A percentile compares a stretch with the other conserved stretches of the same genome.
phyloP scores from a whole-genome alignment of 2,113 vertebrate genomes.

The Regulus satrapa region DNA sequence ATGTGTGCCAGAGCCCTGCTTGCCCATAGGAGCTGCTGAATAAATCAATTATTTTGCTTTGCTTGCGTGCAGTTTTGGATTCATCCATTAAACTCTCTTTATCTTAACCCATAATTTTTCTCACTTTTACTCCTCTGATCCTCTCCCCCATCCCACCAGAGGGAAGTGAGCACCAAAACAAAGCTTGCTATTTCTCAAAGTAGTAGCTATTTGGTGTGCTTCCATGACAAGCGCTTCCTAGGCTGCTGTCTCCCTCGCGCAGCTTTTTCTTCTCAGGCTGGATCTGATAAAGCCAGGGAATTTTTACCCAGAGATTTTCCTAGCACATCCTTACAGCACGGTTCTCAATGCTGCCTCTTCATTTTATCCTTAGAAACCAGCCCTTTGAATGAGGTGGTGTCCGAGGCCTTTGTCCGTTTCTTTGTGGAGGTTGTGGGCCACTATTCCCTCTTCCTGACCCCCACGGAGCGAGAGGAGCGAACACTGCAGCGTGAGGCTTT shows the following conservation, averaged over 20 bases:
- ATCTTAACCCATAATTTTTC: neutral
- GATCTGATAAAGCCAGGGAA: neutral
- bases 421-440: constrained; percentile 85
- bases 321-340: neutral
- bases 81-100: neutral
- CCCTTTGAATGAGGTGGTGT: constrained; percentile 85
- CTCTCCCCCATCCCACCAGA: neutral
- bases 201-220: neutral
- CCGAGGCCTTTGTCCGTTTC: constrained; percentile 95
- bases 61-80: neutral
- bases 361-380: constrained; percentile 31
- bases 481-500: constrained; percentile 82
- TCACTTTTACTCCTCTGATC: neutral
- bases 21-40: neutral
- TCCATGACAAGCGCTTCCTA: neutral
- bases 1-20: neutral
- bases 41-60: neutral
- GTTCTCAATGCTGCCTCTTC: neutral
- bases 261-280: neutral
- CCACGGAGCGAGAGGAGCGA: constrained; percentile 80
- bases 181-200: neutral
- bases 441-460: constrained; percentile 86
- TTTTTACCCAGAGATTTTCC: neutral
- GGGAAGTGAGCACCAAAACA: neutral
- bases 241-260: neutral